These are phyloP conservation scores for Sesia bembeciformis DNA, from an alignment of 2,888 invertebrate species.

Conservation along the genomic window DNA sequence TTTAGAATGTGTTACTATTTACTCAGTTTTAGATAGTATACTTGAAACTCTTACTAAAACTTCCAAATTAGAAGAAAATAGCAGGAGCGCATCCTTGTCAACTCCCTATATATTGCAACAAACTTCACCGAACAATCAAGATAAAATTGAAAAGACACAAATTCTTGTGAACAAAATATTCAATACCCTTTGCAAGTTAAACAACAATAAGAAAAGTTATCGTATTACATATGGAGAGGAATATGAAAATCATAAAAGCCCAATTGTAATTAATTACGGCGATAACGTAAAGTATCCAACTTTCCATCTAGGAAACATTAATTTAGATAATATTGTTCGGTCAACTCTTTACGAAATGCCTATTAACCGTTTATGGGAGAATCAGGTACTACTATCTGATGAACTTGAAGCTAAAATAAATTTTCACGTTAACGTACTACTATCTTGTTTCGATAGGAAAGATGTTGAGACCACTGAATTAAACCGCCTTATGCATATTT, in stretches of 20 bases:
- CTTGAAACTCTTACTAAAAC: conserved; percentile 33
- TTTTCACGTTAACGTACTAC: conserved; percentile 51
- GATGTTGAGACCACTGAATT: conserved; percentile 53
- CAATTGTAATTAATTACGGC: conserved; percentile 47
- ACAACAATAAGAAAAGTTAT: conserved; percentile 36
- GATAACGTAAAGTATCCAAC: conserved; percentile 43
- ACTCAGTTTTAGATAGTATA: conserved; percentile 46
- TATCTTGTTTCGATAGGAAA: conserved; percentile 52
- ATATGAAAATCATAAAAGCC: conserved; percentile 45
- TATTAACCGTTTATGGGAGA: conserved; percentile 42
- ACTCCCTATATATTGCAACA: conserved; percentile 15
- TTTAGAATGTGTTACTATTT: conserved; percentile 46
- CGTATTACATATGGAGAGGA: conserved; percentile 53
- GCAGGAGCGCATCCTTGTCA: conserved; percentile 27
- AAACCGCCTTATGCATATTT: conserved; percentile 45
- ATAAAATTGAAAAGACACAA: conserved; percentile 33
- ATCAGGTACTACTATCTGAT: conserved; percentile 22
- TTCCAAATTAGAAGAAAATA: conserved; percentile 18
- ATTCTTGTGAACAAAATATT: conserved; percentile 42
- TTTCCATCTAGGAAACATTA: conserved; percentile 51
- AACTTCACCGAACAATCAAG: conserved; percentile 14
- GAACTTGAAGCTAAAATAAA: conserved; percentile 50
- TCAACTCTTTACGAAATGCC: conserved; percentile 44
- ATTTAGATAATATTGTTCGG: conserved; percentile 43
- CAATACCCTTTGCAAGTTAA: conserved; percentile 36